Conservation (phyloP, 92 coral and sea anemone genomes). For the Palythoa grandis region DNA sequence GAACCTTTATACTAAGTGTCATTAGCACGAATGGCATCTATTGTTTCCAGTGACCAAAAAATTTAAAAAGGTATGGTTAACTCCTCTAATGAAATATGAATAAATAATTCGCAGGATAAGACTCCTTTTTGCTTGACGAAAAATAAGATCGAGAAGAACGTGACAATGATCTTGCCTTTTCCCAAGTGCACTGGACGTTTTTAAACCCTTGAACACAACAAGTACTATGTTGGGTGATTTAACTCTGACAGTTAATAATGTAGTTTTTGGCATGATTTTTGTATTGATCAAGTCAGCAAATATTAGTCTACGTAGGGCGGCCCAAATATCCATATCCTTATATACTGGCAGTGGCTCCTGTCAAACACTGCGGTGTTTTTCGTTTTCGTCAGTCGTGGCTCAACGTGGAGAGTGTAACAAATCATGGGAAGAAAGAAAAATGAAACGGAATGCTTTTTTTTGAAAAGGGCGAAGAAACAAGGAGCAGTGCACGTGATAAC, state of each 20-base stretch:
- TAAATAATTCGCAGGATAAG: neutral
- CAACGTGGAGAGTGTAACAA: neutral
- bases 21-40: slow-evolving; percentile 58
- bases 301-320: slow-evolving; percentile 23
- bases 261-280: slow-evolving; percentile 42
- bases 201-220: slow-evolving; percentile 28
- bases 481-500: neutral
- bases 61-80: neutral
- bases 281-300: slow-evolving; percentile 34
- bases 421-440: neutral
- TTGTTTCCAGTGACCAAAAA: slow-evolving; percentile 48
- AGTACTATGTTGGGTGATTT: slow-evolving; percentile 43
- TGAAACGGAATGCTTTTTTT: neutral
- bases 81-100: neutral
- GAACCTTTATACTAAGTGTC: slow-evolving; percentile 42
- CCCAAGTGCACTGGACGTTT: slow-evolving; percentile 3
- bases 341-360: neutral
- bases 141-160: neutral
- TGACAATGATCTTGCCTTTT: slow-evolving; percentile 14
- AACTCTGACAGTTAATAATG: slow-evolving; percentile 37
- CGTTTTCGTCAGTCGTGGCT: neutral
- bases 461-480: neutral
- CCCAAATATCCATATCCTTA: slow-evolving; percentile 5
- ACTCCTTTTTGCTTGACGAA: neutral
- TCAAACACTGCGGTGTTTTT: neutral